These are phyloP conservation scores for Varecia variegata DNA, from an alignment of 2,797 vertebrate genomes.

Conservation along the genomic window DNA sequence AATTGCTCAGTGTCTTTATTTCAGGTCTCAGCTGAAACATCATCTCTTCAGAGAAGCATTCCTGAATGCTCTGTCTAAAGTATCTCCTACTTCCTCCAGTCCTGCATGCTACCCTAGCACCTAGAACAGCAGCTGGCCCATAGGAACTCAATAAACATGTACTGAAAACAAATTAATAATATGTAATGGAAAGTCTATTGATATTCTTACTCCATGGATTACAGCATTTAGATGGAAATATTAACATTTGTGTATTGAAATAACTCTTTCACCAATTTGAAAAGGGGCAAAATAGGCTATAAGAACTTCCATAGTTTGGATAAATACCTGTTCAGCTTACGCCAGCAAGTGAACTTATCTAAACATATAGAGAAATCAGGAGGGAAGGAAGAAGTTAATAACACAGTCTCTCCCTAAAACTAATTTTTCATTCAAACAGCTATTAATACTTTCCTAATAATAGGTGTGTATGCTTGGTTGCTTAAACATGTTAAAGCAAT, in stretches of 20 bases:
- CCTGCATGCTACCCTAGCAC: background rate
- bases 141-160: background rate
- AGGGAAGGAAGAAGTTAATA: background rate
- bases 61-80: background rate
- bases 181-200: background rate
- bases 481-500: background rate
- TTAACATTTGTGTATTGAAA: background rate
- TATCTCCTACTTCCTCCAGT: background rate
- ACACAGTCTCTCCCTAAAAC: background rate
- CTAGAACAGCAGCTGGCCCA: background rate
- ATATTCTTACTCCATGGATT: background rate
- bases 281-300: background rate
- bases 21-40: background rate
- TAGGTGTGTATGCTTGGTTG: fast-evolving
- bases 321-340: background rate
- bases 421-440: constrained; percentile 42
- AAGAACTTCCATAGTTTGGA: background rate
- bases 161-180: background rate
- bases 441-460: background rate
- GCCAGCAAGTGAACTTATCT: background rate
- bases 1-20: background rate
- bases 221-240: background rate
- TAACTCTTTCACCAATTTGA: background rate
- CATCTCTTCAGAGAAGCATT: background rate
- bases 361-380: background rate